Evolutionary conservation across 2,888 invertebrate species (phyloP), one percentile per base, ranked within the genome.

Genomic region (Leptarthrus brevirostris): DNA sequence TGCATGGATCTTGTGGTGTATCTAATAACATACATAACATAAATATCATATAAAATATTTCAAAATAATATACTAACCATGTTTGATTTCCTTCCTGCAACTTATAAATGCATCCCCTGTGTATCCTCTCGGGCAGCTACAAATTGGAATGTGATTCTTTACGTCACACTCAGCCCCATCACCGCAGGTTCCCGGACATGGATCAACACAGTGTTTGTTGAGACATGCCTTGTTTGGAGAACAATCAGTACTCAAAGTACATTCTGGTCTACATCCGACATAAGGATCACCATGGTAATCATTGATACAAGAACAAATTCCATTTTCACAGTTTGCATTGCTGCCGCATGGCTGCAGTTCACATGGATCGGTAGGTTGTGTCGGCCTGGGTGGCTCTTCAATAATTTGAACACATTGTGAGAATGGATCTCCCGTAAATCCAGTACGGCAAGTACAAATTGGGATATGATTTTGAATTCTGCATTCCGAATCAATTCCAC

Each of bases 121-220:
- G 79, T 86, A 90, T 76, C 90, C 89, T 78, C 87, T 85, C 3
- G 89, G 88, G 80, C 92, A 92, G 69, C 87, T 88, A 81, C 93
- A 93, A 80, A 91, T 91, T 0, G 92, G 92, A 77, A 92, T 89
- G 79, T 93, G 92, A 79, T 91, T 91, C 74, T 90, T 89, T 49
- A 92, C 92, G 81, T 90, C 88, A 80, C 93, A 93, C 79, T 88
- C 86, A 34, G 92, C 90, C 75, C 89, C 89, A 54, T 89, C 87
- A 5, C 92, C 92, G 81, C 93, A 93, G 8, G 91, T 91, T 74
- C 92, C 92, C 44, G 90, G 89, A 78, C 93, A 93, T 18, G 92
- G 92, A 82, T 93, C 91, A 58, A 88, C 87, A 80, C 93, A 93
- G 80, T 89, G 89, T 76, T 90, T 89, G 80, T 91, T 91, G 58